phyloP scores from a whole-genome alignment of 2,797 vertebrate species.

The Phaenicophaeus curvirostris region DNA sequence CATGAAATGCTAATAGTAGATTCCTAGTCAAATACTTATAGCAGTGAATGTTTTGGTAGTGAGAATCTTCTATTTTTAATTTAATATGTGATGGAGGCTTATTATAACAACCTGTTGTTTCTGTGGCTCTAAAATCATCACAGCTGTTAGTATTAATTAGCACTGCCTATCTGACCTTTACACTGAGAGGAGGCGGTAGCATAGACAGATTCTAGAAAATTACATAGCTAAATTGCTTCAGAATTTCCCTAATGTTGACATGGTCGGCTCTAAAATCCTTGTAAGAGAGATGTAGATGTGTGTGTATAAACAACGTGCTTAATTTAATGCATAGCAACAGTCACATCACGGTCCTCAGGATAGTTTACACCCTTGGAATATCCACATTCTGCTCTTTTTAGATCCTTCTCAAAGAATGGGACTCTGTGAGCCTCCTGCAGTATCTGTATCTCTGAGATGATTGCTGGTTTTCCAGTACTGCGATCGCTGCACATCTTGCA shows the following conservation, averaged over 20 bases:
- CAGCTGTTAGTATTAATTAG: constrained; percentile 9
- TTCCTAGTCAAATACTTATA: background rate
- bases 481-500: background rate
- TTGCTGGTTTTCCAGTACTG: background rate
- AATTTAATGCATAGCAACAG: accelerated
- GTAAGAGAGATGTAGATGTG: background rate
- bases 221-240: background rate
- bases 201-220: background rate
- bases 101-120: background rate
- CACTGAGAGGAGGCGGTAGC: background rate
- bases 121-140: background rate
- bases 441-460: background rate
- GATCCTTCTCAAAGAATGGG: background rate
- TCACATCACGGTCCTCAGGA: background rate
- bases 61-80: background rate
- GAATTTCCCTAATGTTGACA: background rate
- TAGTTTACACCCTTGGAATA: accelerated
- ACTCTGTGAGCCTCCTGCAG: background rate
- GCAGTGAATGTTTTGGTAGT: background rate
- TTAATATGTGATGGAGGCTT: background rate
- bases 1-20: background rate
- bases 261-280: background rate
- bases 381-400: background rate
- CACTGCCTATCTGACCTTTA: background rate
- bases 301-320: background rate